Base-by-base conservation (phyloP, 2,888 invertebrate species). In the Iselma pallidipennis region DNA sequence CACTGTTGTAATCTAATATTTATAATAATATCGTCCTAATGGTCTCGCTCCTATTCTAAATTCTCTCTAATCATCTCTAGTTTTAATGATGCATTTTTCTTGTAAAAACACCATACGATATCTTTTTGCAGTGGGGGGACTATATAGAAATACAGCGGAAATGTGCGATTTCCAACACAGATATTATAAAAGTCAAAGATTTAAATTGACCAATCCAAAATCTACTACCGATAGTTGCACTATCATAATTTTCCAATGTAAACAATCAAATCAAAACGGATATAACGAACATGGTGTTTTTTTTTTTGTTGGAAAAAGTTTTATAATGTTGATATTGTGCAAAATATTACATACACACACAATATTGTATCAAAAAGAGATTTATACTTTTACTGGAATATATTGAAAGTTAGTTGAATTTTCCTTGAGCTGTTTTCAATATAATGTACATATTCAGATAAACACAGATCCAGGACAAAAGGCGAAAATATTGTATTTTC, bases 401-500 rank as follows among this genome's bases (percentile, higher is more conserved):
- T 58, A 72, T 73, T 72, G 65, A 66, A 72, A 74, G 69, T 71
- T 74, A 72, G 31, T 60, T 59, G 62, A 42, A 12, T 57, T 63
- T 59, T 61, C 68, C 68, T 56, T 71, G 72, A 74, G 71, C 72
- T 69, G 61, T 74, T 71, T 71, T 70, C 70, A 71, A 74, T 74
- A 67, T 62, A 67, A 62, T n/a, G n/a, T n/a, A n/a, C n/a, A n/a
- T n/a, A n/a, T n/a, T n/a, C 71, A 71, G 68, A 19, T 42, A 70
- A 70, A 69, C 66, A 64, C 59, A 60, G 68, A 67, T 50, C 65
- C 60, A 55, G 51, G 33, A 59, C 61, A 69, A 65, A 57, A 28
- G 55, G 57, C 31, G 64, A 62, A 65, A 63, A 63, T 71, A 70
- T 70, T 69, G 68, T n/a, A n/a, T n/a, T n/a, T n/a, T n/a, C n/a